phyloP scores from a whole-genome alignment of 2,888 invertebrate species.

The Idaea aversata region DNA sequence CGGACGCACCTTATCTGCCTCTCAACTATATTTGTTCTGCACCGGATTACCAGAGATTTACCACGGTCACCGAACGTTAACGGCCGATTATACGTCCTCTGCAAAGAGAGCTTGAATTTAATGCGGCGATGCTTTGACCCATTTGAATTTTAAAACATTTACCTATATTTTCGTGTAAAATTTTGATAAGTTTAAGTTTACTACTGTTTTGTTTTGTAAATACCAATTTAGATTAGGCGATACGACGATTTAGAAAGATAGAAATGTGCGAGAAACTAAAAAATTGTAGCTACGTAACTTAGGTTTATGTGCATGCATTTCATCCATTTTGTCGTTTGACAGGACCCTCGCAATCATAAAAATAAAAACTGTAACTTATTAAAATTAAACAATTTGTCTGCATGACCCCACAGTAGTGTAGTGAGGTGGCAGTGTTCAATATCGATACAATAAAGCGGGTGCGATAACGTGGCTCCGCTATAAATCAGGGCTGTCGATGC shows the following conservation, averaged over 20 bases:
- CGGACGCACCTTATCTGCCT: slow-evolving; percentile 77
- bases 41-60: slow-evolving; percentile 76
- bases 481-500: slow-evolving; percentile 79
- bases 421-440: slow-evolving; percentile 27
- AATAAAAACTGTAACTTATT: slow-evolving; percentile 8
- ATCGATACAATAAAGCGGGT: slow-evolving; percentile 32
- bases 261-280: too few relatives aligned
- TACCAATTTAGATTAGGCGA: neutral
- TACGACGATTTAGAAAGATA: neutral
- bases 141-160: slow-evolving; percentile 50
- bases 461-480: slow-evolving; percentile 64
- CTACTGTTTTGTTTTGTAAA: slow-evolving; percentile 12
- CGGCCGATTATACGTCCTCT: slow-evolving; percentile 73
- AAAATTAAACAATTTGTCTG: slow-evolving; percentile 30
- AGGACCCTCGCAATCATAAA: slow-evolving; percentile 10
- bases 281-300: too few relatives aligned
- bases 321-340: too few relatives aligned
- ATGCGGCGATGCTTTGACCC: slow-evolving; percentile 47
- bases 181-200: slow-evolving; percentile 28
- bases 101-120: slow-evolving; percentile 71
- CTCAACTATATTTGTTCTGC: slow-evolving; percentile 78
- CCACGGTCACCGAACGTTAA: slow-evolving; percentile 71
- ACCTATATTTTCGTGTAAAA: slow-evolving; percentile 29
- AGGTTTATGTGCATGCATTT: too few relatives aligned
- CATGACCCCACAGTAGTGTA: slow-evolving; percentile 25